Evolutionary conservation across 2,888 invertebrate genomes (phyloP).

Genomic region (Sicus ferrugineus): DNA sequence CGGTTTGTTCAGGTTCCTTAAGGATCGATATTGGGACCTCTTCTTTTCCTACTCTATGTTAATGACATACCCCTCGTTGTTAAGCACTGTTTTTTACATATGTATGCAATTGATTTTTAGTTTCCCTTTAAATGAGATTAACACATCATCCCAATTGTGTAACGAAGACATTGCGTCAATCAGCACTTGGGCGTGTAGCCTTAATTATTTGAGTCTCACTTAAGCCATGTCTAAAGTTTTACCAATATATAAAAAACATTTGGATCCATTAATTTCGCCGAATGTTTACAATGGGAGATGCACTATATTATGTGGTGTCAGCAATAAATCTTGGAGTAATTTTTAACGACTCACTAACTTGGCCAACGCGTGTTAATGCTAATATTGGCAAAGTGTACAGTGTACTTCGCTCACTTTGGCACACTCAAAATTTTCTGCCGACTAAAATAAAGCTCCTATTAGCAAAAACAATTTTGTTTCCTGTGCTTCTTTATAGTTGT

Average conservation of each 20-base stretch:
- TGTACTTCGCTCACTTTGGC: background rate
- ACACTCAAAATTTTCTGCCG: background rate
- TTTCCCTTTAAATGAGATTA: background rate
- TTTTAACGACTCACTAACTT: background rate
- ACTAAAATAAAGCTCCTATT: background rate
- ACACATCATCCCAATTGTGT: background rate
- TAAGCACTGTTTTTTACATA: background rate
- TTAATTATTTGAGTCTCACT: background rate
- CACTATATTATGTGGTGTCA: background rate
- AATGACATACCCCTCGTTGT: background rate
- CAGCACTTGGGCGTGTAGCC: background rate
- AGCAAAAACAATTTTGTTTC: background rate
- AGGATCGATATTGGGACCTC: conserved; percentile 14
- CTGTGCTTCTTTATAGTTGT: background rate
- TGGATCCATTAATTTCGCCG: background rate
- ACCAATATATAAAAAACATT: background rate
- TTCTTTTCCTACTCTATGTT: background rate
- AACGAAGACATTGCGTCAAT: background rate
- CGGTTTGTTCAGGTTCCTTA: conserved; percentile 3
- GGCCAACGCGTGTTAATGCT: background rate
- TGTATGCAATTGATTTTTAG: conserved; percentile 20
- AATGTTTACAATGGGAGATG: background rate
- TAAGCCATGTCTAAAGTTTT: background rate
- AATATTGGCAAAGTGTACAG: background rate
- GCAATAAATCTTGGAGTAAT: background rate